Base-by-base conservation (phyloP, 2,113 vertebrate genomes). In the Misgurnus anguillicaudatus region DNA sequence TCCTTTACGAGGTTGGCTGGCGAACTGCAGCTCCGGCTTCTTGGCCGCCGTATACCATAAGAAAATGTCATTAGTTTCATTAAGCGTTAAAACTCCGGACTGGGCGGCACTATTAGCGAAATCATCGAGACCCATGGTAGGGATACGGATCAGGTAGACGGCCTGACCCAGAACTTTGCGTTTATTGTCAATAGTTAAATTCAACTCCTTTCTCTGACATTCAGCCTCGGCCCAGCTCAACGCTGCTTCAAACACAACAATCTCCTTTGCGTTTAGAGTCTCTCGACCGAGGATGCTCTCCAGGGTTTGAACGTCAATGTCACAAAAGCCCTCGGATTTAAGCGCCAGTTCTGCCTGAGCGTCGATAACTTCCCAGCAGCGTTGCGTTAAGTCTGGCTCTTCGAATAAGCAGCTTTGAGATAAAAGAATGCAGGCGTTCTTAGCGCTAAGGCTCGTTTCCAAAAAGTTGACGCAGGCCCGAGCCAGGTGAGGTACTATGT, bases 351-450 rank as follows among this genome's bases (percentile, higher is more conserved):
- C 97, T 0, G 97, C 97, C 53, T 99, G 97, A 77, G 97, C 96
- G 77, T 99, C 97, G 70, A 99, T 99, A 87, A 99, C 97, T 87
- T 99, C 97, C 97, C 97, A 99, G 89, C 97, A 99, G 55, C 97
- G 95, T 91, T 99, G 97, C 58, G 96, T 98, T 90, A 99, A 92
- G 88, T 99, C 97, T 0, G 97, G 97, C 85, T 99, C 97, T 90
- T 99, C 97, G 0, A 99, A 99, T 42, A 99, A 88, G 89, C 97
- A 98, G 92, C 97, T 99, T 90, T 99, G 97, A 79, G 97, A 99
- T 53, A 99, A 94, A 24, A 99, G 90, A 82, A 99, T 96, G 0
- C 97, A 99, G 58, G 97, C 97, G 0, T 98, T 99, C 90, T 98
- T 99, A 76, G 97, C 97, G 0, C 96, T 98, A 75, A 99, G 91